These are phyloP conservation scores for Lipotes vexillifer DNA, from an alignment of 2,113 vertebrate species.

Conservation along the genomic window DNA sequence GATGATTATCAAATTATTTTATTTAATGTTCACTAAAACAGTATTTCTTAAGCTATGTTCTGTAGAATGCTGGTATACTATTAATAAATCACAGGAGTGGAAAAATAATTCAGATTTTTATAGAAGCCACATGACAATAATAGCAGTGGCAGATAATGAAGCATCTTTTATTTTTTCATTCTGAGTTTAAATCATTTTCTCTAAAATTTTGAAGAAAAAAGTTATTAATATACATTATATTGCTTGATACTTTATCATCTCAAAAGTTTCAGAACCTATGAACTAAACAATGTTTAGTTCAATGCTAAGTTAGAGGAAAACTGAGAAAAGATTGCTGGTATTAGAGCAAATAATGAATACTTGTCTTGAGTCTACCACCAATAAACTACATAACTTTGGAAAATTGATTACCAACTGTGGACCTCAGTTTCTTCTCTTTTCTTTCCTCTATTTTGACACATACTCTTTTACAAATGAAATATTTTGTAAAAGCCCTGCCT, in stretches of 20 bases:
- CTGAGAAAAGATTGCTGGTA: not conserved
- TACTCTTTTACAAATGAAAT: not conserved
- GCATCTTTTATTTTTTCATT: not conserved
- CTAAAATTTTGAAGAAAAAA: conserved; percentile 15
- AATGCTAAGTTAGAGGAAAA: conserved; percentile 1
- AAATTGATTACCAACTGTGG: not conserved
- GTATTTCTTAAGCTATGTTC: not conserved
- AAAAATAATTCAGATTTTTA: not conserved
- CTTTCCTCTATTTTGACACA: not conserved
- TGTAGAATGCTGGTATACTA: not conserved
- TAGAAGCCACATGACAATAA: not conserved
- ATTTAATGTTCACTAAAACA: not conserved
- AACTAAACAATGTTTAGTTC: not conserved
- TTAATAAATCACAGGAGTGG: not conserved
- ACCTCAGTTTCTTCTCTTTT: not conserved
- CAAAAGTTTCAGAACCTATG: not conserved
- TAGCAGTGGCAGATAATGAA: not conserved
- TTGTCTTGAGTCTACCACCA: not conserved
- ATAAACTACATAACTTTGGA: not conserved
- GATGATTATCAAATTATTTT: not conserved
- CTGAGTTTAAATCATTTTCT: not conserved
- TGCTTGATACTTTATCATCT: not conserved
- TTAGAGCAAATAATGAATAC: not conserved
- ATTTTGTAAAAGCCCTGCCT: not conserved
- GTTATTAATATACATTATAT: not conserved